phyloP scores from a whole-genome alignment of 1,140 invertebrate species.

The Meloidogyne floridensis region DNA sequence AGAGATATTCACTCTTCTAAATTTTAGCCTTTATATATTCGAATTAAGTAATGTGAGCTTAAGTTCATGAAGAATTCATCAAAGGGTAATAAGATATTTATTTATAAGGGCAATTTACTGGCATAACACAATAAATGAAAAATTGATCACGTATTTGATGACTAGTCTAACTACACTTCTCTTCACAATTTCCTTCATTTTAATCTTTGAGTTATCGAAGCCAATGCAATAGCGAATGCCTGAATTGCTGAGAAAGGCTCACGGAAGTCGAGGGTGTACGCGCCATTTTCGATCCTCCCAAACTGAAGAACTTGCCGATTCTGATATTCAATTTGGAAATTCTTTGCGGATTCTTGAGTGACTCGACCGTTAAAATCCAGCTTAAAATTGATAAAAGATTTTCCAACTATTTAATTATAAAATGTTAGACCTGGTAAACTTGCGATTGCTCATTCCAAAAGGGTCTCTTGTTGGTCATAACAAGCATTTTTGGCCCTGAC shows the following conservation, averaged over 20 bases:
- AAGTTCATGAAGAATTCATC: too few species aligned
- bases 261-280: slow-evolving; percentile 97
- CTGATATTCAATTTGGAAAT: slow-evolving; percentile 97
- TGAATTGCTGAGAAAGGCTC: slow-evolving; percentile 97
- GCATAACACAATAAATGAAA: slow-evolving; percentile 4
- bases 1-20: too few species aligned
- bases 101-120: background rate
- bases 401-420: background rate
- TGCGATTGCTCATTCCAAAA: slow-evolving; percentile 99
- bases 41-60: too few species aligned
- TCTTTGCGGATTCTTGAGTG: slow-evolving; percentile 98
- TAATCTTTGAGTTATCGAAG: slow-evolving; percentile 95
- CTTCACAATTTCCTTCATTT: slow-evolving; percentile 74
- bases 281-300: slow-evolving; percentile 94
- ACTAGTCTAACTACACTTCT: background rate
- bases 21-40: too few species aligned
- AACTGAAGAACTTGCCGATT: slow-evolving; percentile 99
- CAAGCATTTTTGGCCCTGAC: slow-evolving; percentile 58
- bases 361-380: slow-evolving; percentile 98
- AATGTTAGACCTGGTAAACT: slow-evolving; percentile 76
- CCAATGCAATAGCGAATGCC: slow-evolving; percentile 94
- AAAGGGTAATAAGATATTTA: too few species aligned
- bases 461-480: slow-evolving; percentile 97
- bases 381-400: slow-evolving; percentile 66
- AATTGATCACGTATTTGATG: background rate